phyloP scores from a whole-genome alignment of 2,113 vertebrate genomes.

The Lampris incognitus region DNA sequence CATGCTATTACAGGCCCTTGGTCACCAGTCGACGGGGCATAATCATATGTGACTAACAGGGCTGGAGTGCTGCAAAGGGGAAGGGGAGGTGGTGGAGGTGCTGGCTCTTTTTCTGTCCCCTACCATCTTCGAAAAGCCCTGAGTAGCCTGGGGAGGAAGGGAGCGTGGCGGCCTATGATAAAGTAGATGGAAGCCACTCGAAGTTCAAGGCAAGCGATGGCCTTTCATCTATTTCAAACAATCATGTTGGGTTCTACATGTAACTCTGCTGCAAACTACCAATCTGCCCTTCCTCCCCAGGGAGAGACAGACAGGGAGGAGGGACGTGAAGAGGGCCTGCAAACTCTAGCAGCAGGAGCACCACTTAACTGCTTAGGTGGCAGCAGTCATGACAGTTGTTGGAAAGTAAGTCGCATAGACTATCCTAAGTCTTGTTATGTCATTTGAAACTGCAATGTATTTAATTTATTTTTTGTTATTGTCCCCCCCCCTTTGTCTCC shows the following conservation, averaged over 20 bases:
- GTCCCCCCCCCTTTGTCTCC: too few relatives aligned
- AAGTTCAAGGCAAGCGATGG: slow-evolving; percentile 75
- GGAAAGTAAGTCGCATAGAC: slow-evolving; percentile 7
- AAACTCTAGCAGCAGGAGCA: slow-evolving; percentile 52
- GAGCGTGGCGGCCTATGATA: slow-evolving; percentile 60
- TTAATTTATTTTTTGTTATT: too few relatives aligned
- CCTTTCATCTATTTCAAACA: slow-evolving; percentile 83
- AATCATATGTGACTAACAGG: slow-evolving; percentile 80
- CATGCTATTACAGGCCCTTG: slow-evolving; percentile 82
- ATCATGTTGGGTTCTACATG: slow-evolving; percentile 74
- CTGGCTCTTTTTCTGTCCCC: slow-evolving; percentile 74
- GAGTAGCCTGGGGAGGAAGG: slow-evolving; percentile 66
- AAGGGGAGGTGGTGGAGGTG: slow-evolving; percentile 67
- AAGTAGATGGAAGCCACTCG: slow-evolving; percentile 80
- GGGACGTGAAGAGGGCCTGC: slow-evolving; percentile 50
- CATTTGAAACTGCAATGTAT: neutral
- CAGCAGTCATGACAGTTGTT: neutral
- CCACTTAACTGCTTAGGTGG: slow-evolving; percentile 1
- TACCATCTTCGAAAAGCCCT: slow-evolving; percentile 64
- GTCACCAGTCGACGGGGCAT: slow-evolving; percentile 72
- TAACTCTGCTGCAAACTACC: slow-evolving; percentile 72
- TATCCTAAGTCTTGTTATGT: neutral
- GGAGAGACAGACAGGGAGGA: slow-evolving; percentile 18
- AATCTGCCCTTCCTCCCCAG: slow-evolving; percentile 51
- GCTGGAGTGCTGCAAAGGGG: slow-evolving; percentile 71